Percentiles rank a stretch among this genome's conserved stretches.
These are phyloP conservation scores for Raja brachyura DNA, from an alignment of 2,113 vertebrate genomes.

Conservation along the genomic window DNA sequence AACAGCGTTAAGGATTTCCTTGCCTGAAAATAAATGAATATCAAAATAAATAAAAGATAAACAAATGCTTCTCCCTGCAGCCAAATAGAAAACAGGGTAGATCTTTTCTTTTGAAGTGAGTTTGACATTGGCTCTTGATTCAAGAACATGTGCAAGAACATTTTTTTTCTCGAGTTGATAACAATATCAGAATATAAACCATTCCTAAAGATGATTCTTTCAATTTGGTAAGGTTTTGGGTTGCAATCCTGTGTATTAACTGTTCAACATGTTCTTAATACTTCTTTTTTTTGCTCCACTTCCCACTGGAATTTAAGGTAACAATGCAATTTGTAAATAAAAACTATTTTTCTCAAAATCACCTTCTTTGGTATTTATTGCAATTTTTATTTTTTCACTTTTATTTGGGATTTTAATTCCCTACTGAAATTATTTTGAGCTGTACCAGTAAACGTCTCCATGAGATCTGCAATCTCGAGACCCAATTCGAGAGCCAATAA, in stretches of 20 bases:
- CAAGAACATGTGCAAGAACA: no score
- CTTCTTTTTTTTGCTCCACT: not conserved
- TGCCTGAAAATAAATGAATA: constrained; percentile 56
- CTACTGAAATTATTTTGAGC: not conserved
- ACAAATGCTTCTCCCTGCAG: not conserved
- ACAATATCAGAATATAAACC: not conserved
- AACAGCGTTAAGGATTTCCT: constrained; percentile 76
- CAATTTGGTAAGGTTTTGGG: not conserved
- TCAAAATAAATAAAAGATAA: not conserved
- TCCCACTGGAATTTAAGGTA: not conserved
- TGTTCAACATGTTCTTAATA: not conserved
- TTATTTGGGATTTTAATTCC: not conserved
- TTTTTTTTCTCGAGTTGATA: not conserved
- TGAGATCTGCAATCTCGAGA: not conserved
- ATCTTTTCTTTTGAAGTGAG: no score
- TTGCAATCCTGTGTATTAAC: not conserved
- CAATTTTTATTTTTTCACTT: not conserved
- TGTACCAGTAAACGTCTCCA: not conserved
- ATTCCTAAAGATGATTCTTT: not conserved
- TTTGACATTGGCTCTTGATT: not conserved
- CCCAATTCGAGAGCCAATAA: no score
- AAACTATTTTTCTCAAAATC: not conserved
- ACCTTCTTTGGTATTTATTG: not conserved
- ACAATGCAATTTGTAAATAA: not conserved
- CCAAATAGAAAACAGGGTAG: constrained; percentile 41